phyloP scores from a whole-genome alignment of 2,113 vertebrate species.

The Casuarius casuarius region DNA sequence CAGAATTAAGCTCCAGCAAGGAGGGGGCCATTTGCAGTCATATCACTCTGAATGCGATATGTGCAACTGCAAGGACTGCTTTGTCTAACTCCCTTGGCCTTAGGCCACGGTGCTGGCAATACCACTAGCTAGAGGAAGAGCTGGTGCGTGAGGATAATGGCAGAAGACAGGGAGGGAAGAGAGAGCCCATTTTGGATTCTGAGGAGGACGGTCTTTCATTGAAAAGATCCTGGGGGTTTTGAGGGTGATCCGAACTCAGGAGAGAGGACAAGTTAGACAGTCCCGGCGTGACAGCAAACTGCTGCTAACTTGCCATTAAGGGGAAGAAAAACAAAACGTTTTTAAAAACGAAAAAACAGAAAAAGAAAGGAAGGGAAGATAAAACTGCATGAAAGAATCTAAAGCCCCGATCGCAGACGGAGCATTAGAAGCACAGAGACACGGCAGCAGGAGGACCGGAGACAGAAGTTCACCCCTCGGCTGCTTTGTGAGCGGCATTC shows the following conservation, averaged over 20 bases:
- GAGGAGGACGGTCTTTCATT: conserved; percentile 57
- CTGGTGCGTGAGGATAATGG: conserved; percentile 79
- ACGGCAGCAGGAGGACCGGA: conserved; percentile 10
- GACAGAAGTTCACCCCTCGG: conserved; percentile 47
- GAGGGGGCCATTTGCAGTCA: conserved; percentile 69
- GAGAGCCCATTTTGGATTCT: conserved; percentile 84
- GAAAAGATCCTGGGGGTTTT: conserved; percentile 51
- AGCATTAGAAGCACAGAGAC: neutral
- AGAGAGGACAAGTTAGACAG: conserved; percentile 55
- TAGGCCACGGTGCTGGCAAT: conserved; percentile 80
- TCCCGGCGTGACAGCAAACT: conserved; percentile 41
- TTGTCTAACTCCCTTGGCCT: conserved; percentile 83
- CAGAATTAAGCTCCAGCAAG: conserved; percentile 51
- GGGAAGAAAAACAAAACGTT: neutral
- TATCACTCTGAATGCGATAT: conserved; percentile 68
- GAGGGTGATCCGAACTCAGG: conserved; percentile 33
- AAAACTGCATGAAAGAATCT: conserved; percentile 31
- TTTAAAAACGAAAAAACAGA: neutral
- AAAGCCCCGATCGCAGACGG: neutral
- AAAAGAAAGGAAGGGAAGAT: neutral
- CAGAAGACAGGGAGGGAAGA: conserved; percentile 75
- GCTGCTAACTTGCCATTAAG: conserved; percentile 38
- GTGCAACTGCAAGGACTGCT: conserved; percentile 75
- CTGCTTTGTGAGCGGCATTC: conserved; percentile 10
- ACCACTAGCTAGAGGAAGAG: conserved; percentile 77